Base-by-base conservation (phyloP, 2,797 vertebrate species). In the Danio kyathit region DNA sequence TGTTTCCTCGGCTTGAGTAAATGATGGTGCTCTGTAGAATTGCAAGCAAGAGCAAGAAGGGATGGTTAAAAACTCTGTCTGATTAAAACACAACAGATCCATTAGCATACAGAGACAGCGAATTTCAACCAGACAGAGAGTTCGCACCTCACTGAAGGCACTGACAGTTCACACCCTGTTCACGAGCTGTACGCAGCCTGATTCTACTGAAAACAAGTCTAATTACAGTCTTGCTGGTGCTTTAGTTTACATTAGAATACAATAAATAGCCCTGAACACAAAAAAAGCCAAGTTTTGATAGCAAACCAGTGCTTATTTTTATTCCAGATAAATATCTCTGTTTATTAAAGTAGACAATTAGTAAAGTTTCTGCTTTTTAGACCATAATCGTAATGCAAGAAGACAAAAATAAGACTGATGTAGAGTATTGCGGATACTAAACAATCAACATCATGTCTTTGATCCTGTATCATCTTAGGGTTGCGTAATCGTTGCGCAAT, bases 401-500 rank as follows among this genome's bases (percentile, higher is more conserved):
- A 19, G 17, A 65, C 44, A 46, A 74, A 60, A 74, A 52, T 38
- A 6, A 51, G 29, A 29, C 29, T 29, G 29, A 29, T 29, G 29
- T 29, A 29, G 43, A 49, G 21, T 1, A 29, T 29, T 19, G 76
- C 16, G 9, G 54, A 61, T 63, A 64, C 51, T 63, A 21, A 54
- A 63, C 57, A 41, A 40, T 54, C 4, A 54, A 38, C 75, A 64
- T 17, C 41, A 73, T 51, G n/a, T 48, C 51, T 77, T 74, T 83
- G 77, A 79, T 83, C 80, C 56, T 43, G 72, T 78, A 81, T 85
- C 69, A 76, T 82, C 73, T 21, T 67, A 57, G 12, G 43, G 21
- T 64, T 77, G 72, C 19, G 52, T 88, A 86, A 89, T 40, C 56
- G 59, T 81, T 82, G 82, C 79, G 65, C 86, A 84, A 86, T 65